Percentiles rank a stretch among this genome's conserved stretches.
Evolutionary conservation across 2,888 invertebrate genomes (phyloP).

Genomic region (Brachycybe producta): DNA sequence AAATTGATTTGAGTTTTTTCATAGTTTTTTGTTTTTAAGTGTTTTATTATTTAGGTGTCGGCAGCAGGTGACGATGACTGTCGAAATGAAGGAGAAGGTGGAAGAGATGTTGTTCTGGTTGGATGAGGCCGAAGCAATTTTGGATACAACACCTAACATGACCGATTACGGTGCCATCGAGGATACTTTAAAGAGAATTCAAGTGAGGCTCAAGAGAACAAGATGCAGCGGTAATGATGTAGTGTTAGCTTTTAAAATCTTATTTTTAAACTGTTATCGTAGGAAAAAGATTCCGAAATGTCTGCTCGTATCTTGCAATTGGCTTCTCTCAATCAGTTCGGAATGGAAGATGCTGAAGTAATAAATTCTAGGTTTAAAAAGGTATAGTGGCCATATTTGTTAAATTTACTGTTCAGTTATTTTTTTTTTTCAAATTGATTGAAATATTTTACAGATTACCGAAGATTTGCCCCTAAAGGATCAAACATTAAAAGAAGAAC

Average conservation of each 20-base stretch:
- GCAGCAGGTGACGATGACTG: slow-evolving; percentile 18
- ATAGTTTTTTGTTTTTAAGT: no score
- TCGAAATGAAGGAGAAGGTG: slow-evolving; percentile 32
- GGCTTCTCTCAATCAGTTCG: not conserved
- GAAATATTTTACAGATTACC: not conserved
- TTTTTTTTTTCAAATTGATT: not conserved
- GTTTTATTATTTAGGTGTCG: no score
- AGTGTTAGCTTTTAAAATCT: no score
- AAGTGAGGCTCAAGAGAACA: not conserved
- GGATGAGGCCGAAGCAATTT: slow-evolving; percentile 39
- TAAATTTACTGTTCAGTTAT: not conserved
- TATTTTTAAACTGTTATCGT: no score
- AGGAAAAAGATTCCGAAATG: slow-evolving; percentile 13
- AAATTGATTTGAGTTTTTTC: no score
- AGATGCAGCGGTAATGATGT: not conserved
- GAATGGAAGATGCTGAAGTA: not conserved
- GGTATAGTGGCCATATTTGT: not conserved
- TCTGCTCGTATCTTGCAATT: not conserved
- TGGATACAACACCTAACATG: slow-evolving; percentile 48
- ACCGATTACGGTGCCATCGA: slow-evolving; percentile 51
- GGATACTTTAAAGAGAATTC: slow-evolving; percentile 29
- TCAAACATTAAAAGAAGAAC: not conserved
- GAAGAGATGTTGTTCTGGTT: slow-evolving; percentile 35
- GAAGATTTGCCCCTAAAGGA: slow-evolving; percentile 5
- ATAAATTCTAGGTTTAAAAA: slow-evolving; percentile 9